Evolutionary conservation across 2,797 vertebrate species (phyloP), one percentile per base, ranked within the genome.

Genomic region (Chiloscyllium punctatum): DNA sequence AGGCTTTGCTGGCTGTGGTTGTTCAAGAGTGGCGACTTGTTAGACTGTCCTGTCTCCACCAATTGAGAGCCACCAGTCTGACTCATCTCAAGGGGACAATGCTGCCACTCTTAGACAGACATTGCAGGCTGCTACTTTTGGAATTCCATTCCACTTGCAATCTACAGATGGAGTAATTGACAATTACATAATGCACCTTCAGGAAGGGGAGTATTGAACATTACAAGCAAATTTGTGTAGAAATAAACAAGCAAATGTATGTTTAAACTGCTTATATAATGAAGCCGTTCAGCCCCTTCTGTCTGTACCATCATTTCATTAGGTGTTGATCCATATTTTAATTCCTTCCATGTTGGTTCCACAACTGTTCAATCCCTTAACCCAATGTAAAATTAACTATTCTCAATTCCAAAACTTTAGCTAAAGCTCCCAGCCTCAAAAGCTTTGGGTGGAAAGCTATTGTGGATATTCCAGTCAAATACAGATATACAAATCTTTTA

Each of bases 1-100:
- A 99, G 97, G 96, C 98, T 98, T 51, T 71, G 69, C 51, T 95
- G 94, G 48, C 94, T 53, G 27, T 53, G 71, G 72, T 13, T 77
- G 71, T 25, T 74, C 21, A 57, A 71, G 6, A 8, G 71, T 95
- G 94, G 48, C 0, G 71, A 72, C 25, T 57, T 95, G 94, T 69
- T 77, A 72, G 27, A 48, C 48, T 74, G 71, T 16, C 94, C 51
- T 18, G 48, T 57, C 71, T 95, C 94, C 30, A n/a, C 71, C 27
- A n/a, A 48, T 16, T 1, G 71, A 48, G 94, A n/a, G 8, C 71
- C 94, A 74, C 71, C 48, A 18, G 42, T 77, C 94, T 95, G 94
- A 30, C 69, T 74, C 94, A 95, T 95, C 71, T 77, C 51, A 27
- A 53, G 27, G 37, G n/a, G 42, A 74, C 33, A 77, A 13, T 33